Base-by-base conservation (phyloP, 1,140 invertebrate species). In the Nephotettix cincticeps region DNA sequence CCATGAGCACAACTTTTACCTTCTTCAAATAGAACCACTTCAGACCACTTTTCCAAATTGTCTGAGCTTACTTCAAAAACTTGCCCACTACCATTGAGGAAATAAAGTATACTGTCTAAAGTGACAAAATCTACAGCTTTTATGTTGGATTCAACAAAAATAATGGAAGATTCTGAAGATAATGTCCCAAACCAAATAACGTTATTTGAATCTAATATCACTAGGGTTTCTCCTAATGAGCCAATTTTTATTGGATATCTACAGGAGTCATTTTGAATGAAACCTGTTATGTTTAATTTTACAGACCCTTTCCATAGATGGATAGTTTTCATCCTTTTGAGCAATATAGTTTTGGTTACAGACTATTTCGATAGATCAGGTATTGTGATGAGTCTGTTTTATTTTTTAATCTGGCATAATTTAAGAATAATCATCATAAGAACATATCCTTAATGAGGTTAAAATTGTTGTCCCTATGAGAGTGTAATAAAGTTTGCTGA, bases 1-100 rank as follows among this genome's bases (percentile, higher is more conserved):
- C 89, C 89, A 77, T 89, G 87, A 56, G 81, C 82, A 74, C 88
- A 90, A 75, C 81, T 85, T 76, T 86, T 87, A 1, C 83, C 78
- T 71, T 90, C 87, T 76, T 90, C 88, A 75, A 85, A 84, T 19
- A 91, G 80, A 71, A 86, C 76, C 43, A 90, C 86, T 78, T 87
- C 87, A 75, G 87, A 84, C 72, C 86, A 76, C 43, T 83, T 76
- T 76, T 81, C 82, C 73, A 89, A 82, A 74, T 81, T 80, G 68
- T 82, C 75, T 75, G 85, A 84, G 75, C 79, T 77, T 65, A 86
- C 83, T 80, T 86, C 87, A 72, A 86, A 85, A 13, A 89, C 83
- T 63, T 84, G 80, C 19, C 89, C 89, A 76, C 85, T 82, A 51
- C 82, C 80, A 79, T 87, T 86, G 69, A 90, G 84, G 68, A 88